Evolutionary conservation across 2,888 invertebrate genomes (phyloP).

Genomic region (Sesia apiformis): DNA sequence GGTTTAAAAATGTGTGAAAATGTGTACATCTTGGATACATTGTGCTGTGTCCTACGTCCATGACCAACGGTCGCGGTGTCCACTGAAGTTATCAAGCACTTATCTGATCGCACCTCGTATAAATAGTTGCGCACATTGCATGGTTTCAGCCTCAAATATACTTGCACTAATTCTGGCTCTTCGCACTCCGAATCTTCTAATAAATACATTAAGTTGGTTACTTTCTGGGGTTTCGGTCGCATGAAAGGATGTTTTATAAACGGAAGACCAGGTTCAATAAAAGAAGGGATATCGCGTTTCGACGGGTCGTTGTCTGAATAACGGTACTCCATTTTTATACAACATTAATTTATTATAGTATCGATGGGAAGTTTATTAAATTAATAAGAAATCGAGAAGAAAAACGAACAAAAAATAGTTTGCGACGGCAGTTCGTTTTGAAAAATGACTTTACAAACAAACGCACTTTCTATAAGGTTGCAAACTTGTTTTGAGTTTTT

Average conservation of each 20-base stretch:
- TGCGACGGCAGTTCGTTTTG: too few species aligned
- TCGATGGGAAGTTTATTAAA: too few species aligned
- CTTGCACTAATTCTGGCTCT: slow-evolving; percentile 60
- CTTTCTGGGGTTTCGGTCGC: slow-evolving; percentile 58
- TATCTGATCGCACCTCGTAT: slow-evolving; percentile 52
- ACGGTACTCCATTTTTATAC: too few species aligned
- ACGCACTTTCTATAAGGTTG: too few species aligned
- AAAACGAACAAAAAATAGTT: too few species aligned
- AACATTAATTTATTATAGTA: too few species aligned
- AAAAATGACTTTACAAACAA: too few species aligned
- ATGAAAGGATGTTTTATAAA: slow-evolving; percentile 59
- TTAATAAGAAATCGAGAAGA: too few species aligned
- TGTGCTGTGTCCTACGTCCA: slow-evolving; percentile 54
- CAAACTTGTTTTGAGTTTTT: too few species aligned
- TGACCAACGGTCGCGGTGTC: slow-evolving; percentile 55
- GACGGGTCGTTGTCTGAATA: background rate
- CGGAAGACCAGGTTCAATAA: slow-evolving; percentile 61
- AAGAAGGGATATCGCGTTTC: slow-evolving; percentile 34
- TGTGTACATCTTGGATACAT: slow-evolving; percentile 63
- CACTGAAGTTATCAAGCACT: slow-evolving; percentile 47
- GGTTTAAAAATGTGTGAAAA: slow-evolving; percentile 60
- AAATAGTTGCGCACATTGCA: slow-evolving; percentile 37
- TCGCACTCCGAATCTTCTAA: slow-evolving; percentile 54
- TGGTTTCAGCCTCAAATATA: slow-evolving; percentile 71
- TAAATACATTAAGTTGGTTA: slow-evolving; percentile 50